Percentiles rank a stretch among this genome's conserved stretches.
These are phyloP conservation scores for Aix galericulata DNA, from an alignment of 2,113 vertebrate species.

Conservation along the genomic window DNA sequence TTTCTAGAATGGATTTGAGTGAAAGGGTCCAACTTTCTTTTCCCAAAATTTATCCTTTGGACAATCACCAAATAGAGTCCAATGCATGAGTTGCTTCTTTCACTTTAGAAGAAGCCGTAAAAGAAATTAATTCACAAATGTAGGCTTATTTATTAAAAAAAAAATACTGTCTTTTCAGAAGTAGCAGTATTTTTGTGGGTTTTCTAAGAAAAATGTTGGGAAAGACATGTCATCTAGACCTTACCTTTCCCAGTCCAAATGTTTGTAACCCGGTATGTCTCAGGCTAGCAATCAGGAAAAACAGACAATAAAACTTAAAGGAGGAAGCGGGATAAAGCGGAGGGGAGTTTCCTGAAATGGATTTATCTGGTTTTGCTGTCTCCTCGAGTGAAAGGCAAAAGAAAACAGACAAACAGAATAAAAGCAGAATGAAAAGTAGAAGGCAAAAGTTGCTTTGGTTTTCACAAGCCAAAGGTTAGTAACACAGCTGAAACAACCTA, in stretches of 20 bases:
- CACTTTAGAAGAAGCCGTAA: neutral
- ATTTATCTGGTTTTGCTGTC: neutral
- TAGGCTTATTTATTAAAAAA: neutral
- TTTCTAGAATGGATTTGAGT: neutral
- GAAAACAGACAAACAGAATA: neutral
- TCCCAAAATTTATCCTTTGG: neutral
- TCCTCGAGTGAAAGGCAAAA: neutral
- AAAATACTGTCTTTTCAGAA: neutral
- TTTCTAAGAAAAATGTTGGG: neutral
- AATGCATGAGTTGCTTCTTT: neutral
- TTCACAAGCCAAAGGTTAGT: neutral
- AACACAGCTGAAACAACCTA: neutral
- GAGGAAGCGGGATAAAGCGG: neutral
- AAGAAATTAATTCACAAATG: neutral
- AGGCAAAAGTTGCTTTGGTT: neutral
- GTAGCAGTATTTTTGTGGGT: neutral
- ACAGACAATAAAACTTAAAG: neutral
- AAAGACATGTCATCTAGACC: neutral
- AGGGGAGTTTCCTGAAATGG: neutral
- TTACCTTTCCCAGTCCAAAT: slow-evolving; percentile 2
- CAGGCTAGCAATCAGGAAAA: slow-evolving; percentile 2
- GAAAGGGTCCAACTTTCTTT: neutral
- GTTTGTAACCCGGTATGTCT: neutral
- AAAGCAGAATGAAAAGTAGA: neutral
- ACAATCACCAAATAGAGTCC: neutral